Conservation (phyloP, 2,113 vertebrate species). For the Ascaphus truei region DNA sequence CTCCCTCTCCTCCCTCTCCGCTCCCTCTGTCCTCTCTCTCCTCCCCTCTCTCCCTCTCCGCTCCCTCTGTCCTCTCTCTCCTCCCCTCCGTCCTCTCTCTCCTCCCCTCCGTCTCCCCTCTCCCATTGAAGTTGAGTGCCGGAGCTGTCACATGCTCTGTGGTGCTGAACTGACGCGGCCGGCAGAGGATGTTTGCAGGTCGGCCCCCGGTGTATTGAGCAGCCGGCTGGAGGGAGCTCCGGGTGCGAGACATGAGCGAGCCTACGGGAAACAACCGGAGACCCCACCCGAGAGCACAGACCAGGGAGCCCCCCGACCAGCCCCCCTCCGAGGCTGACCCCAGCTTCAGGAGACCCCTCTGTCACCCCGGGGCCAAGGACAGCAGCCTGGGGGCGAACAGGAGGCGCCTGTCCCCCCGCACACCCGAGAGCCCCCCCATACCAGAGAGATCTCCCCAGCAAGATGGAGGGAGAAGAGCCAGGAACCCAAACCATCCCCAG, state of each 20-base stretch:
- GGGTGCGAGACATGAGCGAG: constrained; percentile 70
- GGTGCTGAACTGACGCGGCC: constrained; percentile 65
- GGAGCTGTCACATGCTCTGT: constrained; percentile 61
- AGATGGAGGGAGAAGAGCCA: constrained; percentile 29
- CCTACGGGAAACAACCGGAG: constrained; percentile 55
- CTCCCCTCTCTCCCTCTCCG: not conserved
- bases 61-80: not conserved
- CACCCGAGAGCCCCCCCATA: constrained; percentile 35
- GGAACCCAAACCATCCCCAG: constrained; percentile 41
- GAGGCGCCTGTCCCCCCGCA: constrained; percentile 41
- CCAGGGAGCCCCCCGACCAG: too few species aligned
- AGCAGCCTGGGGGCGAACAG: constrained; percentile 53
- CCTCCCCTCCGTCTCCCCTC: not conserved
- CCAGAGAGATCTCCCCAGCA: constrained; percentile 39
- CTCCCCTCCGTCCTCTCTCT: not conserved
- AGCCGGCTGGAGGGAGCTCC: constrained; percentile 36
- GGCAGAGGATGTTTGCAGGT: constrained; percentile 40
- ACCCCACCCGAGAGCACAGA: constrained; percentile 29
- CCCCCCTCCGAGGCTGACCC: constrained; percentile 68
- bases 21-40: not conserved
- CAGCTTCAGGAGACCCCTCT: constrained; percentile 84
- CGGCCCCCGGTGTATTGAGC: constrained; percentile 45
- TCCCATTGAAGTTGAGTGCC: constrained; percentile 22
- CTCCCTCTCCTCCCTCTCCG: not conserved
- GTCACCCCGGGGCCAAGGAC: constrained; percentile 70